Evolutionary conservation across 1,140 invertebrate species (phyloP), one percentile per base, ranked within the genome.

Genomic region (Halictus rubicundus): DNA sequence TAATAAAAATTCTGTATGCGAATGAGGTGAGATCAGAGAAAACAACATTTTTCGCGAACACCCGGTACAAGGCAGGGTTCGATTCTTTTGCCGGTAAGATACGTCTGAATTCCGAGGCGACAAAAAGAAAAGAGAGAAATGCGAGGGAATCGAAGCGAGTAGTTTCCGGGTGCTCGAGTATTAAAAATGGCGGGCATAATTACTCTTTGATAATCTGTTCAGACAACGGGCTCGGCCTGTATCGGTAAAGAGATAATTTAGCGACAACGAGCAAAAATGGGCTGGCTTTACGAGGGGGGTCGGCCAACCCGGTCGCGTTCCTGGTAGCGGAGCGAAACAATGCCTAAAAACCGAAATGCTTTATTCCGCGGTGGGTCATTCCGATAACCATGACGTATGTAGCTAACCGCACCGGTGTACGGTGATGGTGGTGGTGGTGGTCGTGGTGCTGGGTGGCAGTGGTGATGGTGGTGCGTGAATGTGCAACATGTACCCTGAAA

Each of bases 331-430:
- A 16, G 68, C 21, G 57, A 70, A 72, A 75, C 65, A 74, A 27
- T 81, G 63, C 68, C 80, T 82, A 65, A 70, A 85, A 85, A 82
- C 61, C 63, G 27, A 77, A 85, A 63, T 64, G 76, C 59, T 86
- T 74, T 79, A 63, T 83, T 49, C 59, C 61, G 63, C 39, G 54
- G 78, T 57, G 57, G 59, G 61, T 80, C 80, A 82, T 83, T 83
- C 59, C 77, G 80, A 86, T 85, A 85, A 85, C 79, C 23, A 74
- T 82, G 64, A 86, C 77, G 32, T 86, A 82, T 79, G 60, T 65
- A 81, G 54, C 73, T 71, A 65, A 14, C 59, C 59, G 32, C 76
- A 32, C 19, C 27, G n/a, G 23, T 27, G 4, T 49, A 14, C 14
- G 42, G 2, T 46, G 39, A 14, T 46, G 10, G 42, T 46, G 14